Evolutionary conservation across 2,113 vertebrate genomes (phyloP).

Genomic region (Menura novaehollandiae): DNA sequence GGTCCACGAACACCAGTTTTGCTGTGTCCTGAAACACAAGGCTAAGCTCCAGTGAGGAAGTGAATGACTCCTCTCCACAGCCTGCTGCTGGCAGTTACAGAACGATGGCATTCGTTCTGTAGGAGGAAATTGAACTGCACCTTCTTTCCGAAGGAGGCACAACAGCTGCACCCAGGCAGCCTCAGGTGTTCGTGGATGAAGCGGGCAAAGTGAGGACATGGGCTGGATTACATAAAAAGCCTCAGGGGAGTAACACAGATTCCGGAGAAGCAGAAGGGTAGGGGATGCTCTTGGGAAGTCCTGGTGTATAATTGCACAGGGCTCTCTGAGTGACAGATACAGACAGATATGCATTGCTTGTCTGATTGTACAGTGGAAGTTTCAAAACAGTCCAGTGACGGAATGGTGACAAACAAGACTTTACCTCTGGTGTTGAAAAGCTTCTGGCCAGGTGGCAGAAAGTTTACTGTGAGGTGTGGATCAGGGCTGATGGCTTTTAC

Average conservation of each 20-base stretch:
- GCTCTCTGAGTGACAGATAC: not conserved
- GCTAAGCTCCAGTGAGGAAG: not conserved
- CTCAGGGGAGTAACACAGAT: not conserved
- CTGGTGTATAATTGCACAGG: not conserved
- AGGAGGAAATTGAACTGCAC: not conserved
- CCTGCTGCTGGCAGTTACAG: not conserved
- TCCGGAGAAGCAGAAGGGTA: not conserved
- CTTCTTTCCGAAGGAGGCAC: not conserved
- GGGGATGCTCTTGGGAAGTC: not conserved
- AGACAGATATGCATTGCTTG: not conserved
- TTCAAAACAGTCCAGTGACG: not conserved
- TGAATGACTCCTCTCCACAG: not conserved
- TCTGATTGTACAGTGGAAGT: not conserved
- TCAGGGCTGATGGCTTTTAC: not conserved
- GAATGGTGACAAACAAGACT: not conserved
- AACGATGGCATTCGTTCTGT: not conserved
- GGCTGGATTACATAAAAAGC: not conserved
- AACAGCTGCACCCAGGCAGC: not conserved
- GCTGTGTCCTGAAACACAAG: not conserved
- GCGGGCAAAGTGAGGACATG: rapidly evolving
- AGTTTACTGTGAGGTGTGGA: not conserved
- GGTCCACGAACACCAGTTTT: not conserved
- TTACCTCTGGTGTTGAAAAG: not conserved
- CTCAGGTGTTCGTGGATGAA: not conserved
- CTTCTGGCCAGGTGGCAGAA: not conserved